Evolutionary conservation across 2,797 vertebrate genomes (phyloP), one percentile per base, ranked within the genome.

Genomic region (Tachyglossus aculeatus): DNA sequence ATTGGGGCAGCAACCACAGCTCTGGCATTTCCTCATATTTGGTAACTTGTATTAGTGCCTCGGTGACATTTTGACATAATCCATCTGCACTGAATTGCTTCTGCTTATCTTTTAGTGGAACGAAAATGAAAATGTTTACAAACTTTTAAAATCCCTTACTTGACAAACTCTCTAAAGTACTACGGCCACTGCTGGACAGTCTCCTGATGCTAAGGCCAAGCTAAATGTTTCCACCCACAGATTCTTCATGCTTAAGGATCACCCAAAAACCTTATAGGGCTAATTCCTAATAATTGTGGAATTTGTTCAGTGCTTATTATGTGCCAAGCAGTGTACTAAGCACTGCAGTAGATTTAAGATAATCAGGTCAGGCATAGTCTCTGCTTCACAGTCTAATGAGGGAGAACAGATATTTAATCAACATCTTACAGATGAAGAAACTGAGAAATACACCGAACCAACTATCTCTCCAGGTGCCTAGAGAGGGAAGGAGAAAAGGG

Each of bases 121-220:
- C 63, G 60, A 76, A 82, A 78, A 82, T 71, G 85, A 83, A 87
- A 87, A 85, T 87, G 83, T 85, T 87, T 85, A 87, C 85, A 85
- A 85, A 78, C 68, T 43, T 45, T 16, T 56, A 71, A 85, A 87
- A 78, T 71, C 60, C 74, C 66, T 83, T 78, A 77, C 71, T n/a
- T 78, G 85, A 85, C 76, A 82, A 64, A 57, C 64, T 66, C 74
- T 80, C 50, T 59, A 71, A 75, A 74, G 59, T 62, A 77, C 64
- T 15, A 78, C 51, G 58, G 67, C 62, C 56, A 40, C 25, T 34
- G 16, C 60, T 50, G 64, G 59, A 54, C 75, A 64, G 55, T 38
- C 63, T 76, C 64, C 41, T 57, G n/a, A n/a, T n/a, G 61, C 59
- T 80, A 48, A 48, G 31, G 12, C 15, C 15, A 8, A 29, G 15